Conservation (phyloP, 2,888 invertebrate species). For the Eueremaeus valkanovi region DNA sequence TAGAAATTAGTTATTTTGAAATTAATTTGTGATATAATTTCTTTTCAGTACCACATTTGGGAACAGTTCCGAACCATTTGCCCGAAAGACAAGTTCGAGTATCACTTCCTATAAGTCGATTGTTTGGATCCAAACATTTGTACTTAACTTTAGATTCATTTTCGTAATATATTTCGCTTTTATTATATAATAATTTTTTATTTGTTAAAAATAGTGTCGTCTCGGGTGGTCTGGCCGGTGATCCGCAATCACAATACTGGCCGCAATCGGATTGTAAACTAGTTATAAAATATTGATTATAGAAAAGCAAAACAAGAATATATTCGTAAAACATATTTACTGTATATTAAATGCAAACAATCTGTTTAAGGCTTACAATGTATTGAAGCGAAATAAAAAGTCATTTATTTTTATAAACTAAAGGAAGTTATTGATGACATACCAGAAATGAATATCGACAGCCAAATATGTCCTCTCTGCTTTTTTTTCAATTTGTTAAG, state of each 20-base stretch:
- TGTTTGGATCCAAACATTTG: slow-evolving; percentile 21
- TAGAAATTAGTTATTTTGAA: too few relatives aligned
- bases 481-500: too few relatives aligned
- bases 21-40: background rate
- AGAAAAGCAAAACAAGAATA: background rate
- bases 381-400: too few relatives aligned
- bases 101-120: slow-evolving; percentile 9
- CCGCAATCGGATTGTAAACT: slow-evolving; percentile 1
- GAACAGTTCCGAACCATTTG: background rate
- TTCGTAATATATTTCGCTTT: background rate
- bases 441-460: too few relatives aligned
- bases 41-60: background rate
- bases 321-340: background rate
- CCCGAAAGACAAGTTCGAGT: background rate
- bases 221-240: background rate
- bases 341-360: background rate
- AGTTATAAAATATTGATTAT: background rate
- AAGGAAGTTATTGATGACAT: too few relatives aligned
- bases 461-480: too few relatives aligned
- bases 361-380: too few relatives aligned
- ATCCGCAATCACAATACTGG: slow-evolving; percentile 10
- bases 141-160: slow-evolving; percentile 17
- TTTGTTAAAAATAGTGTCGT: background rate
- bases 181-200: background rate
- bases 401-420: too few relatives aligned